Evolutionary conservation across 2,113 vertebrate genomes (phyloP).

Genomic region (Colinus virginianus): DNA sequence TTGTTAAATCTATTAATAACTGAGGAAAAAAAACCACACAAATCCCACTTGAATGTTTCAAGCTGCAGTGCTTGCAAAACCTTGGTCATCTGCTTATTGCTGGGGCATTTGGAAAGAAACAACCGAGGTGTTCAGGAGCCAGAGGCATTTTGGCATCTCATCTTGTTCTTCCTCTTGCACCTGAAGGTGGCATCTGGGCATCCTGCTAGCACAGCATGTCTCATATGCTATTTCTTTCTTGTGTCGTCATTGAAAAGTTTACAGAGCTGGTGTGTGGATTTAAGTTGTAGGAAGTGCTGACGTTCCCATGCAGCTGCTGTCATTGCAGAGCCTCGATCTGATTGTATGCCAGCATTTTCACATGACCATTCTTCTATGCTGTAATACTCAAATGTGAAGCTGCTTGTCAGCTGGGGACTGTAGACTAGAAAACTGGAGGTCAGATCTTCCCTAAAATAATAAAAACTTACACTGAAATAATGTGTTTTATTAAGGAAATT

Average conservation of each 20-base stretch:
- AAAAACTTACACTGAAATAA: neutral
- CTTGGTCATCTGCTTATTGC: neutral
- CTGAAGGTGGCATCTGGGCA: conserved; percentile 62
- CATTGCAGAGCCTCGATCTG: neutral
- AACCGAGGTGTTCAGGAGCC: neutral
- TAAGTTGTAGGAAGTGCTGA: conserved; percentile 64
- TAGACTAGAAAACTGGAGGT: neutral
- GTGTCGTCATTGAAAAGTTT: conserved; percentile 30
- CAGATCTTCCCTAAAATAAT: neutral
- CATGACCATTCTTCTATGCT: conserved; percentile 27
- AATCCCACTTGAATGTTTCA: neutral
- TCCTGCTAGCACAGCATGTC: conserved; percentile 50
- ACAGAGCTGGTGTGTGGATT: conserved; percentile 48
- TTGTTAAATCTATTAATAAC: neutral
- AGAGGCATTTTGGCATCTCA: conserved; percentile 30
- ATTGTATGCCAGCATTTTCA: conserved; percentile 30
- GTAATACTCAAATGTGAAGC: conserved; percentile 1
- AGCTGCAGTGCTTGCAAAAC: neutral
- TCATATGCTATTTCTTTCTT: conserved; percentile 53
- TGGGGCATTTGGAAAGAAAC: conserved; percentile 44
- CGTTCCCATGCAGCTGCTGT: conserved; percentile 56
- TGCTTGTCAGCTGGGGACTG: neutral
- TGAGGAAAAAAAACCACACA: neutral
- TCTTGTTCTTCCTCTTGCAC: neutral
- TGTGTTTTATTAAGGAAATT: neutral